phyloP scores from a whole-genome alignment of 2,113 vertebrate species.

The Scortum barcoo region DNA sequence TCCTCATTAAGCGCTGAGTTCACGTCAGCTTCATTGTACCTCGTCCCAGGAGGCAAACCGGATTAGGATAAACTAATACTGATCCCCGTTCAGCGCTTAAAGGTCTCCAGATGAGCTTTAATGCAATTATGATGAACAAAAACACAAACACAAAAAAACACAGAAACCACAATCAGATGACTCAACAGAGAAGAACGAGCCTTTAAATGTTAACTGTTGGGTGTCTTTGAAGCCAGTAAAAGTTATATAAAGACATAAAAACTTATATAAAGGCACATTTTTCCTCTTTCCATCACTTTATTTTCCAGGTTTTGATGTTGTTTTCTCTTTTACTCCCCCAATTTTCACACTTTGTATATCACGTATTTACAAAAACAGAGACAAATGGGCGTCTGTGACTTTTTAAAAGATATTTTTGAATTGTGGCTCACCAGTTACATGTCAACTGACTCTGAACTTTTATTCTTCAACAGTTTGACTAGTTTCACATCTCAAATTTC shows the following conservation, averaged over 20 bases:
- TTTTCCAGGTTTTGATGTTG: background rate
- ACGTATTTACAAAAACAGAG: too few species aligned
- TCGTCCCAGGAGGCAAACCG: background rate
- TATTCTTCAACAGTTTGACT: too few species aligned
- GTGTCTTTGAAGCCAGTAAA: background rate
- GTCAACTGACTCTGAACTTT: too few species aligned
- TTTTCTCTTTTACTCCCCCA: too few species aligned
- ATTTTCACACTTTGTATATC: too few species aligned
- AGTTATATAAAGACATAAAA: too few species aligned
- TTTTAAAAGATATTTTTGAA: too few species aligned
- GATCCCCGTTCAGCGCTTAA: background rate
- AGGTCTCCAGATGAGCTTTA: constrained; percentile 25
- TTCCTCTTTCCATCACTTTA: background rate
- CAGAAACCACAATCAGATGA: background rate
- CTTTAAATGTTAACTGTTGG: background rate
- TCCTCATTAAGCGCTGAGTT: constrained; percentile 17
- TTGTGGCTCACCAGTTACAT: too few species aligned
- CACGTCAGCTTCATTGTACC: background rate
- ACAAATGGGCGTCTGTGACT: too few species aligned
- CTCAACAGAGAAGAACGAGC: background rate
- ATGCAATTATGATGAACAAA: constrained; percentile 15
- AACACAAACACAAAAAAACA: background rate
- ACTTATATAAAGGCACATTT: background rate
- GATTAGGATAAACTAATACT: constrained; percentile 31
- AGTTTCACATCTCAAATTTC: too few species aligned